Percentiles rank a stretch among this genome's conserved stretches.
Conservation (phyloP, 2,888 invertebrate species). For the Oithona nana region DNA sequence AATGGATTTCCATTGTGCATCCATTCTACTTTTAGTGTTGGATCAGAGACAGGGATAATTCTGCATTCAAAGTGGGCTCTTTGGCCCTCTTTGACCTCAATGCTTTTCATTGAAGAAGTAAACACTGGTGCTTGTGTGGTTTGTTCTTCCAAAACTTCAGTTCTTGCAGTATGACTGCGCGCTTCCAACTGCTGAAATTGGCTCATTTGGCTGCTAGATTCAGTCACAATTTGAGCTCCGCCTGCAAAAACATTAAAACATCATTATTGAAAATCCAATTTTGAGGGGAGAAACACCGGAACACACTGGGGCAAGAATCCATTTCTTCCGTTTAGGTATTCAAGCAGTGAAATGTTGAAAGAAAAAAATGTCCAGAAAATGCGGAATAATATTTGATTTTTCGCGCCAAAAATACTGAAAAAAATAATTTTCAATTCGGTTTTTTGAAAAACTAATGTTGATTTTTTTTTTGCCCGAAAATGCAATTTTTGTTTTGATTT, state of each 20-base stretch:
- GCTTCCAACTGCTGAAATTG: slow-evolving; percentile 79
- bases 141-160: slow-evolving; percentile 49
- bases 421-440: too few species aligned
- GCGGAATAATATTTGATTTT: too few species aligned
- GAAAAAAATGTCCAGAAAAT: too few species aligned
- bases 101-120: slow-evolving; percentile 72
- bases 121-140: slow-evolving; percentile 82
- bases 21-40: slow-evolving; percentile 86
- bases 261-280: too few species aligned
- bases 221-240: slow-evolving; percentile 55
- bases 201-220: slow-evolving; percentile 68
- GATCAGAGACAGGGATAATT: slow-evolving; percentile 78
- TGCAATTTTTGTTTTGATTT: too few species aligned
- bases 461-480: too few species aligned
- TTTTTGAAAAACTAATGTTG: too few species aligned
- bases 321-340: too few species aligned
- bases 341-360: too few species aligned
- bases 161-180: slow-evolving; percentile 38
- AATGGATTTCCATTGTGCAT: slow-evolving; percentile 74
- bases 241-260: slow-evolving; percentile 22
- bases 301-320: too few species aligned
- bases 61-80: slow-evolving; percentile 85
- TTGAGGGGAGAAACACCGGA: too few species aligned
- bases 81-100: slow-evolving; percentile 83
- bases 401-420: too few species aligned